Percentiles rank a stretch among this genome's conserved stretches.
These are phyloP conservation scores for Sander vitreus DNA, from an alignment of 2,113 vertebrate genomes.

Conservation along the genomic window DNA sequence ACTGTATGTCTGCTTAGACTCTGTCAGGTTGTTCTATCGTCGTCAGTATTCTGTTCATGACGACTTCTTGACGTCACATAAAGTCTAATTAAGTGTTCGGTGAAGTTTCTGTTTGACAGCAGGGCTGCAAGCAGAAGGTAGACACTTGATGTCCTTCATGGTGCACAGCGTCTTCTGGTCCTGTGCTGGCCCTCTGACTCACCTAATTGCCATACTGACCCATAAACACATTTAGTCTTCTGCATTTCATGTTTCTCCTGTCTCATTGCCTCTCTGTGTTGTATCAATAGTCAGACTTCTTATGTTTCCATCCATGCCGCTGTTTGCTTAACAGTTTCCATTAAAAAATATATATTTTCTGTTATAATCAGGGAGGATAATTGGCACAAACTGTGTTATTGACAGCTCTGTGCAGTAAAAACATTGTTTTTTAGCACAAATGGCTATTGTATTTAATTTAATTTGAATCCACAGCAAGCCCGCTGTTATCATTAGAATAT, in stretches of 20 bases:
- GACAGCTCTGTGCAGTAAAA: conserved; percentile 7
- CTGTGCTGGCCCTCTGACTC: conserved; percentile 38
- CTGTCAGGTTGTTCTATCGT: conserved; percentile 5
- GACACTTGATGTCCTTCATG: conserved; percentile 60
- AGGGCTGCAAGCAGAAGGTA: conserved; percentile 45
- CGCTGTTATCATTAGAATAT: conserved; percentile 29
- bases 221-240: conserved; percentile 18
- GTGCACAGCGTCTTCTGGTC: conserved; percentile 59
- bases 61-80: conserved; percentile 35
- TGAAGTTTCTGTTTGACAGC: conserved; percentile 61
- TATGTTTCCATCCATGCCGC: not conserved
- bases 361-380: not conserved
- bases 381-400: conserved; percentile 11
- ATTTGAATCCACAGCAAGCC: conserved; percentile 3
- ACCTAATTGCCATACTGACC: conserved; percentile 26
- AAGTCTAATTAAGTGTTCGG: conserved; percentile 69
- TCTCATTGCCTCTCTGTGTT: not conserved
- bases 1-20: not conserved
- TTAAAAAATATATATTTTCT: not conserved
- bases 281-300: not conserved
- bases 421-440: not conserved
- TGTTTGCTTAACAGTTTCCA: not conserved
- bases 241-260: conserved; percentile 14
- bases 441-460: not conserved
- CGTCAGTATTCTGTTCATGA: conserved; percentile 14